Evolutionary conservation across 23 tunicate species (phyloP).

Genomic region (Oikopleura dioica): DNA sequence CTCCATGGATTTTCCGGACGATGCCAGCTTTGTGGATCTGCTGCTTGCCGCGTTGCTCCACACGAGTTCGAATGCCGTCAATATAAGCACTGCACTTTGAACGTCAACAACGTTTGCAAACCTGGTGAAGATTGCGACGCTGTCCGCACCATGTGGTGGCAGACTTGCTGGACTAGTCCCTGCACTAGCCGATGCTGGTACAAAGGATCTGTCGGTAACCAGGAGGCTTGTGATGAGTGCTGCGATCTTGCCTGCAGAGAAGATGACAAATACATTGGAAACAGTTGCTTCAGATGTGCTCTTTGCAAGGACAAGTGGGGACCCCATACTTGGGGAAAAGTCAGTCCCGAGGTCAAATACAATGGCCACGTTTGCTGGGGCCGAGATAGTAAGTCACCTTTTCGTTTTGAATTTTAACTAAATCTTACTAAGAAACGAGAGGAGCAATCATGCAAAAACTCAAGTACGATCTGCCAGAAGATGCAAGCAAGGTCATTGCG

Average conservation of each 20-base stretch:
- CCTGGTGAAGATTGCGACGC: conserved; percentile 2
- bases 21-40: conserved; percentile 5
- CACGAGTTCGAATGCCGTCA: conserved; percentile 8
- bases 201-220: conserved; percentile 2
- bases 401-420: too few relatives aligned
- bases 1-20: neutral
- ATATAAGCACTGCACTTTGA: neutral
- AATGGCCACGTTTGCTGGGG: conserved; percentile 13
- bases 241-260: conserved; percentile 9
- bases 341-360: neutral
- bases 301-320: neutral
- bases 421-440: neutral
- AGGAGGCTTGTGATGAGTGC: neutral
- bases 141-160: neutral
- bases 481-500: neutral
- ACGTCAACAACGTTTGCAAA: neutral
- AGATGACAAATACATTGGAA: neutral
- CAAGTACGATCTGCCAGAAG: neutral
- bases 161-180: conserved; percentile 2
- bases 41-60: conserved; percentile 4
- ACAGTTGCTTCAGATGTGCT: neutral
- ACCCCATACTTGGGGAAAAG: neutral
- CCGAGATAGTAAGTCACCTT: conserved; percentile 8
- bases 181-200: conserved; percentile 6
- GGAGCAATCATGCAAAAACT: neutral